Base-by-base conservation (phyloP, 2,888 invertebrate genomes). In the Drosophila paranaensis region DNA sequence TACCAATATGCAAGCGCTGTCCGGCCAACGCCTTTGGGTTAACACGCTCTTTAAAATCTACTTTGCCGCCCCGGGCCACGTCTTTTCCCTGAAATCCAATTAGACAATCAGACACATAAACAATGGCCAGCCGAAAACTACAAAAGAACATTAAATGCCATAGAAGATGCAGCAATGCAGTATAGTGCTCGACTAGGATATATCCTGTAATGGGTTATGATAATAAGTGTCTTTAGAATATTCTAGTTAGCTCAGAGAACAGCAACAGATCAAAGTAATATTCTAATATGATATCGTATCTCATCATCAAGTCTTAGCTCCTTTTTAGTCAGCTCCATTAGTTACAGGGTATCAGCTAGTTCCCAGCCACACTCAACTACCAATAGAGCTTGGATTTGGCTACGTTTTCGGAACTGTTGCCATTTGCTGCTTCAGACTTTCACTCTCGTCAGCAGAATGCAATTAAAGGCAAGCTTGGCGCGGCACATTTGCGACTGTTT, bases 51-150 rank as follows among this genome's bases (percentile, higher is more conserved):
- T 51, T 61, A 79, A 53, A 53, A 61, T 64, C 80, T 60, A 48
- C 51, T 53, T 25, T 35, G 33, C 27, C 33, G 1, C 16, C 6
- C 51, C 45, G 6, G 42, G 10, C 39, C 6, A 20, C 25, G 35
- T 33, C n/a, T 16, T 55, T 46, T 27, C 20, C 25, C 57, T 51
- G 66, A 57, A 88, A 86, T 82, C 86, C 84, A 84, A 84, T 84
- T 84, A 81, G 74, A 79, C 76, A 80, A 86, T 81, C 83, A 78
- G 83, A 86, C 78, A 72, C 67, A 82, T 61, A 82, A 79, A 88
- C 82, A 85, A 74, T 69, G 69, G 30, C 27, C 13, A 39, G 54
- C 63, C 83, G 48, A 48, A 48, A 48, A 45, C 48, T 11, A 45
- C 39, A 27, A 48, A 51, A 53, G 40, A 67, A 20, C 20, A 46